A percentile compares a stretch with the other conserved stretches of the same genome.
phyloP scores from a whole-genome alignment of 2,888 invertebrate genomes.

The Nineta flava region DNA sequence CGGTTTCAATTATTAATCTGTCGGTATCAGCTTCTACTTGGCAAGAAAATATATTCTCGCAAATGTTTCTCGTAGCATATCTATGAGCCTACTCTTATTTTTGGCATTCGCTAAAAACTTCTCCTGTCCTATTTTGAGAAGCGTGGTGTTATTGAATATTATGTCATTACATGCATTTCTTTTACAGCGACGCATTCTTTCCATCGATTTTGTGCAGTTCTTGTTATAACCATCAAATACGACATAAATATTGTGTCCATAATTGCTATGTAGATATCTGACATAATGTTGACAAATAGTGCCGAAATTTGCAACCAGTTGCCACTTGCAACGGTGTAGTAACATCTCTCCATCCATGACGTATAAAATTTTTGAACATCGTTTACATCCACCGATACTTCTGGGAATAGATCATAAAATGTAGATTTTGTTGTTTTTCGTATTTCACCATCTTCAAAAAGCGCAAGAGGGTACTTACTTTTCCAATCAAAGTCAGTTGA shows the following conservation, averaged over 20 bases:
- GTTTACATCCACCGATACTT: constrained; percentile 4
- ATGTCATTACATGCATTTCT: constrained; percentile 9
- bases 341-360: constrained; percentile 10
- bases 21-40: constrained; percentile 9
- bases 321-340: constrained; percentile 9
- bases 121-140: constrained; percentile 10
- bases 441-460: not conserved
- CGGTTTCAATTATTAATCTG: constrained; percentile 10
- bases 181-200: constrained; percentile 8
- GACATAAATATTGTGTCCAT: constrained; percentile 8
- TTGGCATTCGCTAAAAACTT: constrained; percentile 11
- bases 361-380: constrained; percentile 10
- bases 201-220: constrained; percentile 8
- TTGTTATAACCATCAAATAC: constrained; percentile 10
- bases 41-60: constrained; percentile 10
- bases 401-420: constrained; percentile 11
- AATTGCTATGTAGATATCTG: constrained; percentile 10
- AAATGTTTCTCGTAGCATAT: constrained; percentile 10
- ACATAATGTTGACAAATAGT: constrained; percentile 7
- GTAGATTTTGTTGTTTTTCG: constrained; percentile 9
- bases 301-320: constrained; percentile 9
- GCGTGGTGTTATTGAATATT: constrained; percentile 10
- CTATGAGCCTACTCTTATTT: constrained; percentile 10
- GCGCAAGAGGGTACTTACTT: not conserved
- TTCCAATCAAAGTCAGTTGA: too few relatives aligned